A percentile compares a stretch with the other conserved stretches of the same genome.
Evolutionary conservation across 1,140 invertebrate genomes (phyloP).

Genomic region (Gryon sp.): DNA sequence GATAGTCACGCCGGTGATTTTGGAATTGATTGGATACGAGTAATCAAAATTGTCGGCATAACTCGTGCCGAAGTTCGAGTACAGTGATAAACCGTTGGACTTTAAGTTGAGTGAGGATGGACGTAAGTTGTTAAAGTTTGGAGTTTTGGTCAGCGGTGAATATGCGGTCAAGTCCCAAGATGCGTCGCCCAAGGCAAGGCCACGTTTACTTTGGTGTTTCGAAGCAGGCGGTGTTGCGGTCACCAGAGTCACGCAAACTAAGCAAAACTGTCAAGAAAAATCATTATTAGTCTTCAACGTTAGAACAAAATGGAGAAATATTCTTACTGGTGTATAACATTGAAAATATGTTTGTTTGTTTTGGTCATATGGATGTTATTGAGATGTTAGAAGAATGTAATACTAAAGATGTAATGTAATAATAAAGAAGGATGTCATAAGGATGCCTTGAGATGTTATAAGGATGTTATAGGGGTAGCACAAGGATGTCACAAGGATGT

Average conservation of each 20-base stretch:
- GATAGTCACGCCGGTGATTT: constrained; percentile 40
- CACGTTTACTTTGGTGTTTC: constrained; percentile 47
- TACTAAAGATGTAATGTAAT: too few relatives aligned
- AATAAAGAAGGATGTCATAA: too few relatives aligned
- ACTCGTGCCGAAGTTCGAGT: constrained; percentile 29
- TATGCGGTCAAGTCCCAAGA: constrained; percentile 9
- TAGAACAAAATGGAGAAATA: not conserved
- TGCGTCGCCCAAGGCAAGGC: constrained; percentile 25
- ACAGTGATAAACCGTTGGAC: constrained; percentile 11
- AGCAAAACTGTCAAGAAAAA: constrained; percentile 32
- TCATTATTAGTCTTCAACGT: not conserved
- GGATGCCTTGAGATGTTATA: too few relatives aligned
- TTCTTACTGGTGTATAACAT: too few relatives aligned
- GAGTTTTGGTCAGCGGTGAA: constrained; percentile 21
- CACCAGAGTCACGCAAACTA: not conserved
- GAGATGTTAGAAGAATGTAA: too few relatives aligned
- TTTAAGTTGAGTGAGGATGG: constrained; percentile 20
- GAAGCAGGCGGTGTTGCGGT: constrained; percentile 25
- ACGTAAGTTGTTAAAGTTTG: constrained; percentile 23
- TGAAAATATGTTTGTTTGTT: too few relatives aligned
- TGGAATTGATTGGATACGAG: constrained; percentile 6
- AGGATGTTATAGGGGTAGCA: too few relatives aligned
- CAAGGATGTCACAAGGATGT: too few relatives aligned
- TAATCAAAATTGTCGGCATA: constrained; percentile 43
- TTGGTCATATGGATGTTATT: too few relatives aligned